Conservation (phyloP, 2,113 vertebrate species). For the Zosterops borbonicus region DNA sequence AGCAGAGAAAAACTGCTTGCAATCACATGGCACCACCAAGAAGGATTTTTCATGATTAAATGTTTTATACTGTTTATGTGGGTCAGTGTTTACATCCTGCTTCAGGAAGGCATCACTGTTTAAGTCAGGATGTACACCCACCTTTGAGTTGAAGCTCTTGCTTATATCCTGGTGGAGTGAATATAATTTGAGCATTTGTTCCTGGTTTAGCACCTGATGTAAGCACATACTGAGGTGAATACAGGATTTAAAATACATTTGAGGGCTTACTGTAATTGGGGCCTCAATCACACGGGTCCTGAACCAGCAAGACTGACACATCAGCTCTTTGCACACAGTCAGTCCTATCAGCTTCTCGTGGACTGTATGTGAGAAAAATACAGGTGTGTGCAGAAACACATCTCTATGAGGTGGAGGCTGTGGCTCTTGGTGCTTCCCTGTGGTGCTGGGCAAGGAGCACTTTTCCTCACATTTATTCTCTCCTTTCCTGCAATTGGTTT, state of each 20-base stretch:
- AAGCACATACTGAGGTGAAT: background rate
- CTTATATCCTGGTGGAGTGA: background rate
- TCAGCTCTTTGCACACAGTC: background rate
- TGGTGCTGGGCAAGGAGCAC: background rate
- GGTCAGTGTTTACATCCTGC: background rate
- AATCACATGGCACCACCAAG: background rate
- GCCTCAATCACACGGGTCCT: background rate
- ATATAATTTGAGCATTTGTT: background rate
- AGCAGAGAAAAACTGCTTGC: background rate
- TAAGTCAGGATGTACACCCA: background rate
- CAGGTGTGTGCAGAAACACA: background rate
- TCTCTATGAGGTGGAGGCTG: background rate
- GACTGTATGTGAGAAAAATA: background rate
- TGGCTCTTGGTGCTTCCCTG: background rate
- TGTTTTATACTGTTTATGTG: background rate
- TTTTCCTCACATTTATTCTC: background rate
- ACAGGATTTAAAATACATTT: background rate
- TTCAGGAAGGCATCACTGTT: background rate
- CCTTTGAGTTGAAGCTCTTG: background rate
- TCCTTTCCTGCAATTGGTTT: background rate
- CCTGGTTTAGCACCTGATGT: background rate
- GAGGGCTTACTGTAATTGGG: background rate
- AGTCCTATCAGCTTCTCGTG: background rate
- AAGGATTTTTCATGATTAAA: background rate
- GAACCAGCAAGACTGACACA: background rate